Base-by-base conservation (phyloP, 2,797 vertebrate genomes). In the Lagorchestes hirsutus region DNA sequence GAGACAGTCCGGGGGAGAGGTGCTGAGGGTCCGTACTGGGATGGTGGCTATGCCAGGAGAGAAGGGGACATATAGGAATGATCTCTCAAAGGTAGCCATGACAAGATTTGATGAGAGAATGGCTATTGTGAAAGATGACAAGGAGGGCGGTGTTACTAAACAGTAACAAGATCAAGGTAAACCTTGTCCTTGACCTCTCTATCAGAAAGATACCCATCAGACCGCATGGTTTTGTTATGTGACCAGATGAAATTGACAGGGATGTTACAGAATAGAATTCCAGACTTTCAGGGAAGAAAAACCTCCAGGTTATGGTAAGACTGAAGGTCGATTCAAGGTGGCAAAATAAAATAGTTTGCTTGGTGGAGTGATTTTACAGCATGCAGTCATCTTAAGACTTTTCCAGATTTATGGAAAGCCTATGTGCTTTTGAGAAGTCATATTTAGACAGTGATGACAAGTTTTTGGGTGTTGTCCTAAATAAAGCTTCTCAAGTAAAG, bases 371-470 rank as follows among this genome's bases (percentile, higher is more conserved):
- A 82, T 58, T 74, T 58, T 29, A 16, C 16, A 54, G 11, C 54
- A n/a, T 12, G 40, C 34, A 31, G 90, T 93, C 62, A 13, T 27
- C n/a, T 82, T 27, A 92, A 93, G 29, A 10, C 34, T n/a, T 54
- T 52, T 24, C 10, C 10, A 24, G 58, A 90, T 9, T 58, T 54
- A 94, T 67, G 67, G 93, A 92, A n/a, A 90, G 40, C 6, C 29
- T n/a, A 18, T 40, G 58, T 93, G 40, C 55, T 87, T 95, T 46
- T 57, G 91, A 92, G 24, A 93, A 12, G 94, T 57, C 57, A 16
- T 90, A 54, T 93, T 13, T 4, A 40, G 16, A 56, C 16, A 57
- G 34, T 67, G 62, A 91, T 59, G 92, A 91, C 0, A 24, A 31
- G 4, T 91, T 92, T 91, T 67, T n/a, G 14, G 34, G 59, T 67